Evolutionary conservation across 2,797 vertebrate species (phyloP), one percentile per base, ranked within the genome.

Genomic region (Caiman crocodilus): DNA sequence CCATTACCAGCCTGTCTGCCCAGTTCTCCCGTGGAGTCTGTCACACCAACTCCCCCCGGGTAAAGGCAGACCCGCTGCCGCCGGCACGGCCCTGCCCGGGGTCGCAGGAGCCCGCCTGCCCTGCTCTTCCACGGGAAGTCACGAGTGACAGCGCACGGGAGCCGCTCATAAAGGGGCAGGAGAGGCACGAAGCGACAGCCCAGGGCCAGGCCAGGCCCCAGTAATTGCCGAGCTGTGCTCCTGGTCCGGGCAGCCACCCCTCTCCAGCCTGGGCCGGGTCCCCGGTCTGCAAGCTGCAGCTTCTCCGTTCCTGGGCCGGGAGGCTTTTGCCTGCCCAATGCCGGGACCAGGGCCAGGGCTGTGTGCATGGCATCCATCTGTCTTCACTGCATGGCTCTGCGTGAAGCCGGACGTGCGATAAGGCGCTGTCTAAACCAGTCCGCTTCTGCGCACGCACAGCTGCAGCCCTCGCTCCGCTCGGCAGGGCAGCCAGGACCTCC

Each of bases 141-240:
- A 35, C 5, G 35, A 75, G 57, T 60, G 82, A 32, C 21, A 84
- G 64, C 84, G 82, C 85, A 73, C 60, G 65, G 5, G 23, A 73
- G 71, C 59, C 4, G 67, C 61, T 82, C 42, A 64, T 59, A 83
- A 20, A 81, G 60, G 28, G 73, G 25, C 81, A 93, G 42, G 82
- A 13, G 32, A 84, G 77, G 74, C 64, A 30, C 5, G 64, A n/a
- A 65, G 63, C 26, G 17, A 28, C 63, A 64, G 63, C 16, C 28
- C 63, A 64, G 9, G 64, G n/a, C 16, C 28, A 20, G 64, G 76
- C 57, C 50, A 58, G 42, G 30, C 12, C 87, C 90, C 81, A 76
- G 28, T 61, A 21, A 60, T 56, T 95, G 28, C 73, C 85, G 89
- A 92, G 93, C 71, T 76, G 83, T 93, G 80, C 61, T 58, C 83